Conservation (phyloP, 2,888 invertebrate species). For the Pediacus dermestoides region DNA sequence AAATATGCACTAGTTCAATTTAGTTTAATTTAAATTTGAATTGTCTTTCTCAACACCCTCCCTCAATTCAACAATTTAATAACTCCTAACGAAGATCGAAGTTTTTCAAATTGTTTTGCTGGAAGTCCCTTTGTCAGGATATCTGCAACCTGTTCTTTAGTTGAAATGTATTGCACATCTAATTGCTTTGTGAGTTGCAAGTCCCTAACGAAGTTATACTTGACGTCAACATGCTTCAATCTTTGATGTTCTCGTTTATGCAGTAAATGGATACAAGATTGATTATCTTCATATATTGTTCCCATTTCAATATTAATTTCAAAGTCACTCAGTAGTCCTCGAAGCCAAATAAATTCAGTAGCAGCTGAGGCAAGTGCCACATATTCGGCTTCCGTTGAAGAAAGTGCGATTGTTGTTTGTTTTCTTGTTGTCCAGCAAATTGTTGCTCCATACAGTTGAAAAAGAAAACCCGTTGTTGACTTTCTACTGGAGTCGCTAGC, state of each 20-base stretch:
- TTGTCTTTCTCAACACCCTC: neutral
- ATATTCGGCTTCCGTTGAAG: constrained; percentile 25
- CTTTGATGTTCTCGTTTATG: constrained; percentile 14
- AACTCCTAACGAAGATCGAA: neutral
- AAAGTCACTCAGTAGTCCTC: constrained; percentile 8
- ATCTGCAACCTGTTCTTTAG: constrained; percentile 5
- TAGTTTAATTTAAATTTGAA: too few species aligned
- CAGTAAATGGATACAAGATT: constrained; percentile 13
- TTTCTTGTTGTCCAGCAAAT: constrained; percentile 35
- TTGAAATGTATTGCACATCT: constrained; percentile 11
- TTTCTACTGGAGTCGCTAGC: constrained; percentile 27
- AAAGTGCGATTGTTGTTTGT: constrained; percentile 33
- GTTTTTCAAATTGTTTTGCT: constrained; percentile 8
- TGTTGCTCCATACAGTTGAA: constrained; percentile 28
- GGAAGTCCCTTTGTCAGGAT: constrained; percentile 9
- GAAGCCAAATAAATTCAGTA: constrained; percentile 29
- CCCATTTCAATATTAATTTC: neutral
- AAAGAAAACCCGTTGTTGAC: constrained; percentile 34
- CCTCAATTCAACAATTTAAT: neutral
- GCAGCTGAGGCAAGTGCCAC: constrained; percentile 15
- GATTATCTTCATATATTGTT: constrained; percentile 5
- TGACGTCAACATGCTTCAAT: constrained; percentile 16
- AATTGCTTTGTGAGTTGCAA: constrained; percentile 9
- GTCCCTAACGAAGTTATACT: constrained; percentile 16
- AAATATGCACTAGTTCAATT: too few species aligned